Evolutionary conservation across 2,888 invertebrate genomes (phyloP), one percentile per base, ranked within the genome.

Genomic region (Glaucopsyche alexis): DNA sequence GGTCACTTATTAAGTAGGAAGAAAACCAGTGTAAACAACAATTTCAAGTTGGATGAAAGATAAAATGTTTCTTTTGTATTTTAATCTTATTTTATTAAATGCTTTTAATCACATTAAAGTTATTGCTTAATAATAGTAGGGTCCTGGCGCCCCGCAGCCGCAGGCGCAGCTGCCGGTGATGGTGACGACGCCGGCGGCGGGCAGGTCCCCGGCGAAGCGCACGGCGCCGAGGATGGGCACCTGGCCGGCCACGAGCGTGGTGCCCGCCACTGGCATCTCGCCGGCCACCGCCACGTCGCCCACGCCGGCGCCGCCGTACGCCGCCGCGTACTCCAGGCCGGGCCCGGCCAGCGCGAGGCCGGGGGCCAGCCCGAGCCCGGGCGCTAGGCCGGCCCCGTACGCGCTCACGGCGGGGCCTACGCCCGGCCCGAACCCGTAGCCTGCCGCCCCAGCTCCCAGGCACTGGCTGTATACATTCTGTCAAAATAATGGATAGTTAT

Each of bases 201-300:
- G 79, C 66, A 81, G 82, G 67, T 67, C 67, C 8, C 67, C 67
- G 45, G 67, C 67, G 67, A 77, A 78, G 73, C 76, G 74, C 45
- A 77, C 81, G 64, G 78, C 74, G 71, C 82, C 83, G 55, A 76
- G 66, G 78, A 78, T 67, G 80, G 83, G 83, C 70, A 83, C 79
- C 72, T 80, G 80, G 64, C 84, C 83, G 11, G 78, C 78, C 60
- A 83, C 80, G 73, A 79, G 76, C 45, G 82, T 81, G 66, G 77
- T 78, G 74, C 83, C 79, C 71, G 75, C 71, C 45, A 80, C 77
- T 67, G 78, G 79, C 72, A 84, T 76, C 74, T 80, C 80, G n/a
- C 82, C 78, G 8, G 79, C 76, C 69, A 79, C 76, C 14, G 76
- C 74, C 11, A 81, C 72, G 72, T 79, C 76, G 40, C 82, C 82